These are phyloP conservation scores for Therioaphis trifolii DNA, from an alignment of 2,888 invertebrate species.

Conservation along the genomic window DNA sequence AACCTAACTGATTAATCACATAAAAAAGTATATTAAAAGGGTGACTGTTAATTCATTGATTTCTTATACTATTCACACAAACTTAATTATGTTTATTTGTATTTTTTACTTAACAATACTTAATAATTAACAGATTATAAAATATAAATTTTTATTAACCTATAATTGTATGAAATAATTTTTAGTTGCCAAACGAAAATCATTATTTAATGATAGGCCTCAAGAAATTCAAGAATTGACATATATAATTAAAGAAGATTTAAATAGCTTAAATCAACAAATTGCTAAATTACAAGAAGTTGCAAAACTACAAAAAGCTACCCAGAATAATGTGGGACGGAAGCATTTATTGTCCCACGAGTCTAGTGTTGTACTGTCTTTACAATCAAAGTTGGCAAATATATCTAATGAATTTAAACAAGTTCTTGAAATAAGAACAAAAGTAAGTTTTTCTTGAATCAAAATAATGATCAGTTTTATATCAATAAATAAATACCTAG, in stretches of 20 bases:
- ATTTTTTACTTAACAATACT: too few relatives aligned
- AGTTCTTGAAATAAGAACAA: constrained; percentile 96
- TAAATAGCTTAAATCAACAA: constrained; percentile 94
- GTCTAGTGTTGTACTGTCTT: constrained; percentile 89
- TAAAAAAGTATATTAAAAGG: too few relatives aligned
- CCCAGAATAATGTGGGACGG: constrained; percentile 70
- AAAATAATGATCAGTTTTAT: too few relatives aligned
- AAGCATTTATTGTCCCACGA: constrained; percentile 91
- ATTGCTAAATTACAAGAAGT: constrained; percentile 91
- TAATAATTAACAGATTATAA: neutral
- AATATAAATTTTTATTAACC: neutral
- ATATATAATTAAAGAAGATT: constrained; percentile 95
- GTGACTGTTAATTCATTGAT: too few relatives aligned
- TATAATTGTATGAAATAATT: constrained; percentile 66
- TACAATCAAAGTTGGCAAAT: constrained; percentile 93
- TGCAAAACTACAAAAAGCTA: constrained; percentile 78
- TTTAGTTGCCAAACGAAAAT: constrained; percentile 96
- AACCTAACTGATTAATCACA: too few relatives aligned
- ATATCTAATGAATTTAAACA: constrained; percentile 99
- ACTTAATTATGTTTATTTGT: too few relatives aligned
- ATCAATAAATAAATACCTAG: too few relatives aligned
- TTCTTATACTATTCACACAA: too few relatives aligned
- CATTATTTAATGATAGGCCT: constrained; percentile 95
- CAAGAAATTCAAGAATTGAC: constrained; percentile 97
- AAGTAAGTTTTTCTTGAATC: constrained; percentile 71